These are phyloP conservation scores for Struthidea cinerea DNA, from an alignment of 2,113 vertebrate genomes.

Conservation along the genomic window DNA sequence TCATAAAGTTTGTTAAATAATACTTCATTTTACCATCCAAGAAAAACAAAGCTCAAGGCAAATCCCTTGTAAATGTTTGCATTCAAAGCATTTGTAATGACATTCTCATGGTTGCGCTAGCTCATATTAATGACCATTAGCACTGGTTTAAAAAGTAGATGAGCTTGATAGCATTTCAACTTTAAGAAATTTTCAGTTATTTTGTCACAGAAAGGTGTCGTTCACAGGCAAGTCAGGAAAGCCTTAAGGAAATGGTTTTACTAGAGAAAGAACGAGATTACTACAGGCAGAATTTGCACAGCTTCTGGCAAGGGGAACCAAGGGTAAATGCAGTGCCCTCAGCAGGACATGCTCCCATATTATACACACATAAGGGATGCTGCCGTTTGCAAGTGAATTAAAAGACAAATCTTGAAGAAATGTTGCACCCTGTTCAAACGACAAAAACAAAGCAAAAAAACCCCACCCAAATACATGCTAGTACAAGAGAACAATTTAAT, in stretches of 20 bases:
- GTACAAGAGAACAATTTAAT: conserved; percentile 29
- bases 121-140: background rate
- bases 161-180: background rate
- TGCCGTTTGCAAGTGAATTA: background rate
- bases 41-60: background rate
- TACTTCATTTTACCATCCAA: background rate
- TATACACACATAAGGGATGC: background rate
- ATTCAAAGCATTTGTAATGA: background rate
- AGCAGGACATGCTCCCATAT: background rate
- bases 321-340: background rate
- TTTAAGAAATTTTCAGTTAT: background rate
- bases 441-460: background rate
- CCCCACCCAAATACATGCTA: background rate
- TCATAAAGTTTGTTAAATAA: background rate
- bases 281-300: background rate
- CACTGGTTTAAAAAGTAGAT: background rate
- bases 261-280: background rate
- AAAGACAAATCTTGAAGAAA: background rate
- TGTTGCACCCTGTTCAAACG: background rate
- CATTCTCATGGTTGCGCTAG: background rate
- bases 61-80: background rate
- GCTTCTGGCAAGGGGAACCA: background rate
- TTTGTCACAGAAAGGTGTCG: background rate
- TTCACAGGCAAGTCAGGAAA: background rate
- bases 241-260: background rate